A percentile compares a stretch with the other conserved stretches of the same genome.
Evolutionary conservation across 2,113 vertebrate species (phyloP).

Genomic region (Vimba vimba): DNA sequence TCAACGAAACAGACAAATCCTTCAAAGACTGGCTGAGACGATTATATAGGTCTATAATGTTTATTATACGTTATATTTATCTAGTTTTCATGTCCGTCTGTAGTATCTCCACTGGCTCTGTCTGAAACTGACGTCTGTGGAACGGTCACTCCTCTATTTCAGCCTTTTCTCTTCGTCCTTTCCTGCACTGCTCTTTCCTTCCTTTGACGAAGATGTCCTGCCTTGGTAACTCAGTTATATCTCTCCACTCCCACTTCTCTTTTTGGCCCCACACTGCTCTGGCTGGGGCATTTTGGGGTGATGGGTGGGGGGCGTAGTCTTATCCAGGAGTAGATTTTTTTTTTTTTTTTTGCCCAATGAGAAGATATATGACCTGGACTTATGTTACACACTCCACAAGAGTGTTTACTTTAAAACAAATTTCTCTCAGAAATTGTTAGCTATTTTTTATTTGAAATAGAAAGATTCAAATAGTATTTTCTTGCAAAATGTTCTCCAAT

Average conservation of each 20-base stretch:
- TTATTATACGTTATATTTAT: background rate
- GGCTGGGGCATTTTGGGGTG: conserved; percentile 44
- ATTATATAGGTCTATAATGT: background rate
- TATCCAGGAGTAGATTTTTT: background rate
- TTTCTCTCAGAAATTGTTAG: background rate
- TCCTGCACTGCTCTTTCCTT: conserved; percentile 73
- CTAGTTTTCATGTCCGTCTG: background rate
- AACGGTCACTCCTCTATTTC: conserved; percentile 63
- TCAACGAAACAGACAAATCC: background rate
- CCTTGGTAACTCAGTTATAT: conserved; percentile 22
- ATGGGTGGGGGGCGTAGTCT: conserved; percentile 39
- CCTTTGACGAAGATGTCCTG: conserved; percentile 61
- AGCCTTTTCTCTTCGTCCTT: conserved; percentile 65
- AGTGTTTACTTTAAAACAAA: too few species aligned
- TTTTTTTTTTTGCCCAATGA: background rate
- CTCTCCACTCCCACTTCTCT: conserved; percentile 63
- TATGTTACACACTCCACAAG: background rate
- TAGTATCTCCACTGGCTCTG: conserved; percentile 23
- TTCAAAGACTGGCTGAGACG: background rate
- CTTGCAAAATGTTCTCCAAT: too few species aligned
- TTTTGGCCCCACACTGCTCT: conserved; percentile 16
- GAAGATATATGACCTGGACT: conserved; percentile 10
- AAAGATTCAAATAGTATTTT: too few species aligned
- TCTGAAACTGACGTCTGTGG: conserved; percentile 53
- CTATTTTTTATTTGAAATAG: too few species aligned